These are phyloP conservation scores for Pachymerium ferrugineum DNA, from an alignment of 2,888 invertebrate genomes.

Conservation along the genomic window DNA sequence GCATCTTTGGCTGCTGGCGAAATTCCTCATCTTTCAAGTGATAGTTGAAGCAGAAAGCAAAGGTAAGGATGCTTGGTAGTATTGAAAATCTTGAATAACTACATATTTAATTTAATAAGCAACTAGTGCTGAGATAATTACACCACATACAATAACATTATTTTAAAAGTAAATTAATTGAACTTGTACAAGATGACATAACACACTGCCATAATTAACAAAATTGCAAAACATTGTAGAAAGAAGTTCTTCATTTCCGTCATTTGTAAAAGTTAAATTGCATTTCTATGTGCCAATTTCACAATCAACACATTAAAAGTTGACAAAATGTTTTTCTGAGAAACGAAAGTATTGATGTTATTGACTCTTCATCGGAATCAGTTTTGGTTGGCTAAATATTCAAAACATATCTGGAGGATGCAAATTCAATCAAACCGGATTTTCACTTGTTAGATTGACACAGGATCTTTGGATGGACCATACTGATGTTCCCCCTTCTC, in stretches of 20 bases:
- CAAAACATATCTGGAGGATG: neutral
- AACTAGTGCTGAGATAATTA: too few species aligned
- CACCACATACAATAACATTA: too few species aligned
- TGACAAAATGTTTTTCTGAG: neutral
- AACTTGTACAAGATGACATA: too few species aligned
- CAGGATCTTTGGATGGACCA: neutral
- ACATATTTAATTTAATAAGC: too few species aligned
- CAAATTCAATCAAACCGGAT: slow-evolving; percentile 22
- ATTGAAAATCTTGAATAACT: too few species aligned
- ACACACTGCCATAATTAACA: too few species aligned
- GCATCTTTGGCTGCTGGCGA: slow-evolving; percentile 17
- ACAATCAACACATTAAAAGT: neutral
- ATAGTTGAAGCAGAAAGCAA: neutral
- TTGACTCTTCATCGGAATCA: neutral
- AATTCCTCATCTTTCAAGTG: neutral
- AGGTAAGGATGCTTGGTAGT: too few species aligned
- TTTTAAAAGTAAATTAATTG: neutral
- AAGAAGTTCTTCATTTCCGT: too few species aligned
- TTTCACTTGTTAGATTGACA: slow-evolving; percentile 1
- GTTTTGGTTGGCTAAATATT: neutral
- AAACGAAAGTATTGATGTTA: neutral
- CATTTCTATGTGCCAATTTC: too few species aligned
- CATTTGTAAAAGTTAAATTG: too few species aligned
- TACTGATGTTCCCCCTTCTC: neutral
- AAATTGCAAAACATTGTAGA: too few species aligned